Conservation (phyloP, 2,888 invertebrate genomes). For the Esperia sulphurella region DNA sequence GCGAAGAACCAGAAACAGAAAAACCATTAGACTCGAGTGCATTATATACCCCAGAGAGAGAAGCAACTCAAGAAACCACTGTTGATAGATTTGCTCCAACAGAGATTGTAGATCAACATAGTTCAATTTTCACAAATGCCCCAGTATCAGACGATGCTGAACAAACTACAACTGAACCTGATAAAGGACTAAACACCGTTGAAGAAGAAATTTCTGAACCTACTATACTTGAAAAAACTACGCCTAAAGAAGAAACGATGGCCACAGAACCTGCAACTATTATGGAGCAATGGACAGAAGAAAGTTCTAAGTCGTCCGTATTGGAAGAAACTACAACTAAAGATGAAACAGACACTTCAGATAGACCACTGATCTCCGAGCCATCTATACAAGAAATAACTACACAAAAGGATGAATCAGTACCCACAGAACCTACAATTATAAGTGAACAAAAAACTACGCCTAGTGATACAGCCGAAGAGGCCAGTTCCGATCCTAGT, state of each 20-base stretch:
- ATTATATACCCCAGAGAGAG: constrained; percentile 12
- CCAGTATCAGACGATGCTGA: constrained; percentile 24
- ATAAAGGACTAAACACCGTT: constrained; percentile 50
- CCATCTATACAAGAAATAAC: not conserved
- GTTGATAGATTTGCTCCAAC: constrained; percentile 8
- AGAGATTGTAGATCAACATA: constrained; percentile 9
- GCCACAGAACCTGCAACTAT: constrained; percentile 18
- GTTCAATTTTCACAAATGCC: constrained; percentile 21
- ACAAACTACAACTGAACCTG: constrained; percentile 32
- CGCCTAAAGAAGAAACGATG: constrained; percentile 18
- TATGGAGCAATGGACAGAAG: not conserved
- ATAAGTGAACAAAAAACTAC: not conserved
- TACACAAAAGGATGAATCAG: not conserved
- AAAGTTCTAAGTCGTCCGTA: not conserved
- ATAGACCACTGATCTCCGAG: not conserved
- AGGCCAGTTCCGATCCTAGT: not conserved
- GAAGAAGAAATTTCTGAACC: constrained; percentile 30
- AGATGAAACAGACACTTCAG: not conserved
- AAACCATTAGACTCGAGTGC: constrained; percentile 13
- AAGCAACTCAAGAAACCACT: constrained; percentile 10
- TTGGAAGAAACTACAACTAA: not conserved
- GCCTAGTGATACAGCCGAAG: not conserved
- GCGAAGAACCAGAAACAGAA: constrained; percentile 39
- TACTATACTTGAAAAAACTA: constrained; percentile 17
- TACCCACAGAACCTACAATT: not conserved